phyloP scores from a whole-genome alignment of 2,888 invertebrate genomes.

The Pachymerium ferrugineum region DNA sequence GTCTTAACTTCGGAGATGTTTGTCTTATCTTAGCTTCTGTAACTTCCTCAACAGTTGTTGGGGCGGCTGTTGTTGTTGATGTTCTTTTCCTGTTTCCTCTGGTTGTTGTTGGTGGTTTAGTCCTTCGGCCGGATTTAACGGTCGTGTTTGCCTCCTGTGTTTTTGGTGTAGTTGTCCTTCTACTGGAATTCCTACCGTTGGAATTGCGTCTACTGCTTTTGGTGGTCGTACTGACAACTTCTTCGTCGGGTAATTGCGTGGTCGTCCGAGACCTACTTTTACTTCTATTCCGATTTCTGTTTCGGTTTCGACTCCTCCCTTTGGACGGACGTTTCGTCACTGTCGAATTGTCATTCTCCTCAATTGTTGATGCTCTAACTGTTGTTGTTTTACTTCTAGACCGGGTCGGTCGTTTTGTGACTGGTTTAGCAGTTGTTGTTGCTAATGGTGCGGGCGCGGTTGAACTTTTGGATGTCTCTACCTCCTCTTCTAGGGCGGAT shows the following conservation, averaged over 20 bases:
- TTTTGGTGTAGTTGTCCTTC: neutral
- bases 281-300: neutral
- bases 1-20: neutral
- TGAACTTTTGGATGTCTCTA: neutral
- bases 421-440: neutral
- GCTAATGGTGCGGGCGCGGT: neutral
- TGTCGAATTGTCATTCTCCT: neutral
- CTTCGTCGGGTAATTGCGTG: neutral
- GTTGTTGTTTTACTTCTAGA: neutral
- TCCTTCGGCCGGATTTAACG: neutral
- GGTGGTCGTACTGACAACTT: neutral
- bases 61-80: neutral
- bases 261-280: conserved; percentile 16
- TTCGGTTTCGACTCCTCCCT: neutral
- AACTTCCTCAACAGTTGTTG: neutral
- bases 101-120: neutral
- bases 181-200: neutral
- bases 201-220: neutral
- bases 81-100: neutral
- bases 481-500: neutral
- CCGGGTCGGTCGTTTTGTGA: neutral
- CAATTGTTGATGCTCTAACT: neutral
- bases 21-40: neutral
- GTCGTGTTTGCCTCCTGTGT: neutral
- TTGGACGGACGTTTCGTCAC: neutral